These are phyloP conservation scores for Lanistes nyassanus DNA, from an alignment of 1,140 invertebrate species.

Conservation along the genomic window DNA sequence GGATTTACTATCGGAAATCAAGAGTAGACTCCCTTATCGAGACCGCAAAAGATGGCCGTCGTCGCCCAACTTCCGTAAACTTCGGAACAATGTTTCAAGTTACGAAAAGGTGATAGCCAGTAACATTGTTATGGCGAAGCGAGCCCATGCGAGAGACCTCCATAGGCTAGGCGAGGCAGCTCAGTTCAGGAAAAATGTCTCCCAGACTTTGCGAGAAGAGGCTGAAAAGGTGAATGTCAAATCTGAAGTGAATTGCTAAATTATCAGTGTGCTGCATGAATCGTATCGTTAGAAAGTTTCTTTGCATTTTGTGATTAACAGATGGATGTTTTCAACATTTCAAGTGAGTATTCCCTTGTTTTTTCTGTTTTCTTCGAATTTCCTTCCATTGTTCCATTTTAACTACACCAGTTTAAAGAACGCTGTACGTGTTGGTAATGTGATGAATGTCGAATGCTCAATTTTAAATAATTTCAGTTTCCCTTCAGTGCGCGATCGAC, in stretches of 20 bases:
- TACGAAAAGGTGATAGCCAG: neutral
- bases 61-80: constrained; percentile 12
- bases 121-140: neutral
- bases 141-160: neutral
- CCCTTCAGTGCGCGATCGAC: too few species aligned
- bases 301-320: neutral
- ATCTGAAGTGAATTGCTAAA: neutral
- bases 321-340: neutral
- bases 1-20: neutral
- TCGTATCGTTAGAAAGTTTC: neutral
- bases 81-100: neutral
- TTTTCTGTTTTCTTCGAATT: too few species aligned
- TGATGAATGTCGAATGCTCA: too few species aligned
- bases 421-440: too few species aligned
- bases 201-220: neutral
- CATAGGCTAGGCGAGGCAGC: neutral
- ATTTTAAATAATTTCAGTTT: too few species aligned
- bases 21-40: neutral
- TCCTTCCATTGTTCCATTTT: neutral
- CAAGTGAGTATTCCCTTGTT: neutral
- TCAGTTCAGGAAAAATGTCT: constrained; percentile 3
- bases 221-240: neutral
- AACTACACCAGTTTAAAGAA: too few species aligned
- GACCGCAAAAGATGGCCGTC: neutral
- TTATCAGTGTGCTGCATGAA: neutral